Conservation (phyloP, 1,140 invertebrate genomes). For the Neuroterus valhalla region DNA sequence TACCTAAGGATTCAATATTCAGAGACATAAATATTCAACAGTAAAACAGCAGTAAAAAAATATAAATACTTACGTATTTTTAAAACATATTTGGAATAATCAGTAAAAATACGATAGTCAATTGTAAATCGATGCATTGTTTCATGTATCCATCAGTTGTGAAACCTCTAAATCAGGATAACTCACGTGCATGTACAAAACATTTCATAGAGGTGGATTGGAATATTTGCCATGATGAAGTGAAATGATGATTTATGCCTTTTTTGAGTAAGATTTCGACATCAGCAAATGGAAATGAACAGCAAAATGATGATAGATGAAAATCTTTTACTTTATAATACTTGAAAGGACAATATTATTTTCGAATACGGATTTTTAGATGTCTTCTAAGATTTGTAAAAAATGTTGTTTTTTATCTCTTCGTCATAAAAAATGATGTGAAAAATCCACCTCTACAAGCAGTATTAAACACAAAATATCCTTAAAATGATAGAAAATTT, state of each 20-base stretch:
- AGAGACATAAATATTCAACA: neutral
- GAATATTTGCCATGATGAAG: neutral
- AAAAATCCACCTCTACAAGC: slow-evolving; percentile 13
- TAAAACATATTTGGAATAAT: neutral
- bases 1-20: too few relatives aligned
- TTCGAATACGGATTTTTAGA: too few relatives aligned
- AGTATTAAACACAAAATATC: slow-evolving; percentile 2
- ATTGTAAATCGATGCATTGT: neutral
- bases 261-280: too few relatives aligned
- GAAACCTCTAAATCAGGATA: neutral
- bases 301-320: too few relatives aligned
- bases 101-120: slow-evolving; percentile 12
- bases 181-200: slow-evolving; percentile 4
- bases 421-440: too few relatives aligned
- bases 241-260: neutral
- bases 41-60: slow-evolving; percentile 9
- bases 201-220: neutral
- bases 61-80: slow-evolving; percentile 7
- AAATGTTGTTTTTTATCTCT: too few relatives aligned
- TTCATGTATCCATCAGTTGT: neutral
- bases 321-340: too few relatives aligned
- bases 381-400: too few relatives aligned
- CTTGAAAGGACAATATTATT: too few relatives aligned
- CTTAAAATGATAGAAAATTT: neutral
- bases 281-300: too few relatives aligned